These are phyloP conservation scores for Yponomeuta evonymella DNA, from an alignment of 2,888 invertebrate species.

Conservation along the genomic window DNA sequence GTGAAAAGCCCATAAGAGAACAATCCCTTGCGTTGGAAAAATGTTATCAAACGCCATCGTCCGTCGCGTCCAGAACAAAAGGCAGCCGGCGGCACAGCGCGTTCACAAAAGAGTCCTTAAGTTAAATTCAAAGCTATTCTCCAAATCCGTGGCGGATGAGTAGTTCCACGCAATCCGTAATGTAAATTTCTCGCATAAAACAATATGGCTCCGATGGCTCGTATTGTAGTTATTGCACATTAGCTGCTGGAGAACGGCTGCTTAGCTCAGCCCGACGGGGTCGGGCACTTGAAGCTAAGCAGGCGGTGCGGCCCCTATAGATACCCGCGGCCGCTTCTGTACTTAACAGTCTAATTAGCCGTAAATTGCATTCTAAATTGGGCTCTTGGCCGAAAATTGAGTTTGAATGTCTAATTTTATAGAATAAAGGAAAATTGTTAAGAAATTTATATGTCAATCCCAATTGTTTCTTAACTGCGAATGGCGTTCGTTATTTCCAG, in stretches of 20 bases:
- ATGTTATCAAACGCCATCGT: neutral
- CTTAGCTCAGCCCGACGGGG: neutral
- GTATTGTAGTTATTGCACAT: constrained; percentile 12
- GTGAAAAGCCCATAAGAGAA: neutral
- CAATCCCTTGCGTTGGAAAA: neutral
- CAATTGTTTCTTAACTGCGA: constrained; percentile 16
- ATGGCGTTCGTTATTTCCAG: constrained; percentile 3
- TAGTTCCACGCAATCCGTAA: neutral
- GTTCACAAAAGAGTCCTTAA: neutral
- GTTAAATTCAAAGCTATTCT: neutral
- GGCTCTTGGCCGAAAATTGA: constrained; percentile 62
- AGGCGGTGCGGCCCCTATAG: constrained; percentile 37
- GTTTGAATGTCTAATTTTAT: constrained; percentile 66
- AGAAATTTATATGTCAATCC: constrained; percentile 55
- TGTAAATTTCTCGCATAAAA: neutral
- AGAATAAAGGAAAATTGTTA: constrained; percentile 58
- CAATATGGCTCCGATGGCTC: neutral
- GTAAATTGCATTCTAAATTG: constrained; percentile 68
- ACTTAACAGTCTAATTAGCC: constrained; percentile 68
- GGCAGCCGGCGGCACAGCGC: neutral
- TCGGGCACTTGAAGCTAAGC: constrained; percentile 42
- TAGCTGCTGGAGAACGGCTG: neutral
- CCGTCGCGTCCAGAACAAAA: neutral
- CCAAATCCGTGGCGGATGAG: neutral
- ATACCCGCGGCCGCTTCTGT: constrained; percentile 40